phyloP scores from a whole-genome alignment of 2,797 vertebrate genomes.

The Emys orbicularis region DNA sequence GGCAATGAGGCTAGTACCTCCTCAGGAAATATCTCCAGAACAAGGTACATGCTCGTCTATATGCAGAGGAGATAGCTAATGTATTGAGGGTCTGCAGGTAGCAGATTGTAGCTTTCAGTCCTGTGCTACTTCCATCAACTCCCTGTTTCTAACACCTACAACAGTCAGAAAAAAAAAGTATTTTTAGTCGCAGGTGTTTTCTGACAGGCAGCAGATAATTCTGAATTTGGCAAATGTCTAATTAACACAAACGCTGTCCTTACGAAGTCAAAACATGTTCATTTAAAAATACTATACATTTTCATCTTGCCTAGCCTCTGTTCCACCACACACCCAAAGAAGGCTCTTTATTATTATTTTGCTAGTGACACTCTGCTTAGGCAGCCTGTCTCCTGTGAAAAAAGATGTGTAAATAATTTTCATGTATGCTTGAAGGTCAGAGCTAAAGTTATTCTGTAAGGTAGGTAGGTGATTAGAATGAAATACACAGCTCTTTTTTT shows the following conservation, averaged over 20 bases:
- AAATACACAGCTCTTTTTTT: not conserved
- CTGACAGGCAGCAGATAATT: slow-evolving; percentile 50
- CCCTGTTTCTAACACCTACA: not conserved
- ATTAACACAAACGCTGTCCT: slow-evolving; percentile 51
- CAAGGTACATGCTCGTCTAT: not conserved
- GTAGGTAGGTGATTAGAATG: not conserved
- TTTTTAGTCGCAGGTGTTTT: slow-evolving; percentile 42
- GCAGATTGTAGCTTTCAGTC: not conserved
- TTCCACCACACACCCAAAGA: not conserved
- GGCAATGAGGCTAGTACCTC: not conserved
- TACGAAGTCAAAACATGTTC: slow-evolving; percentile 22
- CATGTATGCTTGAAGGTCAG: not conserved
- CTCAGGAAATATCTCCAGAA: not conserved
- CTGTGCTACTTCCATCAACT: not conserved
- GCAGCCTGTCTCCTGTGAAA: not conserved
- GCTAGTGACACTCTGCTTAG: not conserved
- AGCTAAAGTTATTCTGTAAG: not conserved
- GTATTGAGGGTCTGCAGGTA: not conserved
- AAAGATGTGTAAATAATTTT: not conserved
- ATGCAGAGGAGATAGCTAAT: not conserved
- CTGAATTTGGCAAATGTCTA: slow-evolving; percentile 50
- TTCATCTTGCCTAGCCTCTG: not conserved
- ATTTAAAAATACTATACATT: slow-evolving; percentile 19
- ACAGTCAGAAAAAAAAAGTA: not conserved
- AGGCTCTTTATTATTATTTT: not conserved